Evolutionary conservation across 2,113 vertebrate species (phyloP).

Genomic region (Sterna hirundo): DNA sequence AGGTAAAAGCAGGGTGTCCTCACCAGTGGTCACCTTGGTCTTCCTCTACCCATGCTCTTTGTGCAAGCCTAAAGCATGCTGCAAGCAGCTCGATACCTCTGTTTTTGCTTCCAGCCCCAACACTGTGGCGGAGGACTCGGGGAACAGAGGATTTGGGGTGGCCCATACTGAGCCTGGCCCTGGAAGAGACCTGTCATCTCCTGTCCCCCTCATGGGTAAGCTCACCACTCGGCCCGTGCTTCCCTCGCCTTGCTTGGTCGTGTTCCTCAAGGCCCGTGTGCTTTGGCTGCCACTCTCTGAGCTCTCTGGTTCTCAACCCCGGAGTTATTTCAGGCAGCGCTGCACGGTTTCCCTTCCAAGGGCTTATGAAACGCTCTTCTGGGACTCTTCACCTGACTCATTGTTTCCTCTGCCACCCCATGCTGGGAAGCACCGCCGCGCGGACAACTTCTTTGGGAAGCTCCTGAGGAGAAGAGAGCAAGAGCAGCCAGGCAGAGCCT

Average conservation of each 20-base stretch:
- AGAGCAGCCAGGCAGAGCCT: background rate
- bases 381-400: slow-evolving; percentile 68
- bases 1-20: background rate
- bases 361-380: slow-evolving; percentile 58
- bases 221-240: background rate
- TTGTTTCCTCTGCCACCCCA: slow-evolving; percentile 62
- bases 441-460: slow-evolving; percentile 51
- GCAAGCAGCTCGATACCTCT: background rate
- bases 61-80: background rate
- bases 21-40: background rate
- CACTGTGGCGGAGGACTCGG: accelerated
- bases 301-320: slow-evolving; percentile 21
- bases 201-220: background rate
- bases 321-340: slow-evolving; percentile 45
- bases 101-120: background rate
- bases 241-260: background rate
- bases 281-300: slow-evolving; percentile 17
- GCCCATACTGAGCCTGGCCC: background rate
- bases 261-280: slow-evolving; percentile 31
- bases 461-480: slow-evolving; percentile 26
- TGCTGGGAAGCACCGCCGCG: slow-evolving; percentile 18
- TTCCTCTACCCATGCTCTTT: background rate
- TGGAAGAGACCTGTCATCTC: background rate
- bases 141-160: background rate
- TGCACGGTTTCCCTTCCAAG: slow-evolving; percentile 43